Evolutionary conservation across 2,113 vertebrate genomes (phyloP).

Genomic region (Caloenas nicobarica): DNA sequence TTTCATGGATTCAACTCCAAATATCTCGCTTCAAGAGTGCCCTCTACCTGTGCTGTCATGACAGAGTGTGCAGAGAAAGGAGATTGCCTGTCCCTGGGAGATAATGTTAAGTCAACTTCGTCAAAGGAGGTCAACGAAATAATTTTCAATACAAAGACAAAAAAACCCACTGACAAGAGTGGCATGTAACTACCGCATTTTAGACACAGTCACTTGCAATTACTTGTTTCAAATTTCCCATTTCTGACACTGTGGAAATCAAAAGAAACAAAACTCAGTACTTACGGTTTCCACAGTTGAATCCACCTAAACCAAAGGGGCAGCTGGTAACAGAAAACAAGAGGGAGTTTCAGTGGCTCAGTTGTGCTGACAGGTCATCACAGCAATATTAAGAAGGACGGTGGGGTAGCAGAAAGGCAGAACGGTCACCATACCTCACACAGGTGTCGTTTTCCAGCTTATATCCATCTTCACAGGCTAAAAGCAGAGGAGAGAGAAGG

Average conservation of each 20-base stretch:
- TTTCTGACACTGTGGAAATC: neutral
- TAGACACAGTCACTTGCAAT: neutral
- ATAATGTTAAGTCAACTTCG: neutral
- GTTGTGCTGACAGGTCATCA: neutral
- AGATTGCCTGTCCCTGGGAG: neutral
- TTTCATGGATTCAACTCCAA: neutral
- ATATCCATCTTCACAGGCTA: slow-evolving; percentile 93
- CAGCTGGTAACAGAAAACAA: slow-evolving; percentile 81
- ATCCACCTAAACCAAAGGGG: slow-evolving; percentile 94
- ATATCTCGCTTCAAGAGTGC: neutral
- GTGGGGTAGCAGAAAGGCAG: neutral
- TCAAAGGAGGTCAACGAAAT: neutral
- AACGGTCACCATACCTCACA: slow-evolving; percentile 80
- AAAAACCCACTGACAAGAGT: neutral
- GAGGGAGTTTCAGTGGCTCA: slow-evolving; percentile 16
- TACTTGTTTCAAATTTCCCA: neutral
- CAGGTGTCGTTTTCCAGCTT: slow-evolving; percentile 90
- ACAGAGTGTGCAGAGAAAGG: neutral
- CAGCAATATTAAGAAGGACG: neutral
- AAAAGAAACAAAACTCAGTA: neutral
- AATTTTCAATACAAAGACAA: neutral
- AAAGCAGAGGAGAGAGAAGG: slow-evolving; percentile 39
- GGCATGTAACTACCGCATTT: neutral
- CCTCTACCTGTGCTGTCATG: neutral
- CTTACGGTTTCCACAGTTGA: slow-evolving; percentile 97